Conservation (phyloP, 2,797 vertebrate species). For the Hydrocynus forskahlii region DNA sequence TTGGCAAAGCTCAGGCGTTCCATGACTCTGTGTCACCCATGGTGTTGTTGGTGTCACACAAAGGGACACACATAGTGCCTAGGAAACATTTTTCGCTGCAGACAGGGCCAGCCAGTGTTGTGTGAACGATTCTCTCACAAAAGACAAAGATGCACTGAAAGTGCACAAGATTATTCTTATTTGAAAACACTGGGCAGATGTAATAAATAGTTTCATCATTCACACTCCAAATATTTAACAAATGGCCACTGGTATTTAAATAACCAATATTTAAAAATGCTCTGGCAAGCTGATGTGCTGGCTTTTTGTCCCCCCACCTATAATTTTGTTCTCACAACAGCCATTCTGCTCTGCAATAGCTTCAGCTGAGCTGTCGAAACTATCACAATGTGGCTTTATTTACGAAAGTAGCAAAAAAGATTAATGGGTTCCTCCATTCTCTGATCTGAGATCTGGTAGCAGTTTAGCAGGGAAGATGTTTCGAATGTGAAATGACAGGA, state of each 20-base stretch:
- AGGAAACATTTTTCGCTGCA: conserved; percentile 10
- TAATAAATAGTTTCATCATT: conserved; percentile 56
- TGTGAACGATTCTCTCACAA: conserved; percentile 11
- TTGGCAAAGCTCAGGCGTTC: not conserved
- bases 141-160: conserved; percentile 41
- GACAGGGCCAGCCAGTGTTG: conserved; percentile 14
- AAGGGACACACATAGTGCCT: conserved; percentile 11
- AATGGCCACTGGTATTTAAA: conserved; percentile 67
- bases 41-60: conserved; percentile 9
- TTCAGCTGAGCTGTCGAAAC: conserved; percentile 55
- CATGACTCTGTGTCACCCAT: conserved; percentile 12
- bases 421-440: conserved; percentile 8
- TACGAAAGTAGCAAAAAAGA: conserved; percentile 54
- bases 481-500: not conserved
- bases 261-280: conserved; percentile 57
- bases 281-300: conserved; percentile 60
- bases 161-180: conserved; percentile 35
- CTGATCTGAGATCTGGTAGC: conserved; percentile 4
- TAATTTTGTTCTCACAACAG: conserved; percentile 66
- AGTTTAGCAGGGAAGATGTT: not conserved
- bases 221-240: conserved; percentile 57
- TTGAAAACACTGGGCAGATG: conserved; percentile 35
- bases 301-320: conserved; percentile 53
- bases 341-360: conserved; percentile 52
- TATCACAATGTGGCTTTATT: conserved; percentile 56